Percentiles rank a stretch among this genome's conserved stretches.
phyloP scores from a whole-genome alignment of 2,888 invertebrate species.

The Eupithecia subumbrata region DNA sequence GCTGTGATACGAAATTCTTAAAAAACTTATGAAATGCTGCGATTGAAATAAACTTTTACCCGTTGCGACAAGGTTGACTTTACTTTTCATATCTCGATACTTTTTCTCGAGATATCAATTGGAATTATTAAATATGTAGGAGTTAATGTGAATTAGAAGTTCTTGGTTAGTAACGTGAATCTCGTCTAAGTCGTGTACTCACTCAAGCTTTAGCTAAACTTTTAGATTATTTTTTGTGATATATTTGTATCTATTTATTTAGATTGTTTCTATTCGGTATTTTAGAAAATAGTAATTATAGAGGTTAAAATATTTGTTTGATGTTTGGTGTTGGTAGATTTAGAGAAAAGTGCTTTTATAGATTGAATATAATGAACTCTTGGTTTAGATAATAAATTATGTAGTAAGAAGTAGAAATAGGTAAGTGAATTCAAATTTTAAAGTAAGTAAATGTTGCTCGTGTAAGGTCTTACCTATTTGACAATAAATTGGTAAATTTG shows the following conservation, averaged over 20 bases:
- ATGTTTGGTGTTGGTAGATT: slow-evolving; percentile 78
- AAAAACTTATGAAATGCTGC: slow-evolving; percentile 53
- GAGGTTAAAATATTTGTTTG: slow-evolving; percentile 68
- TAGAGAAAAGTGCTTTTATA: slow-evolving; percentile 81
- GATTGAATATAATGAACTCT: slow-evolving; percentile 55
- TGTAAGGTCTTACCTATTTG: slow-evolving; percentile 41
- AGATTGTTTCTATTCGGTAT: slow-evolving; percentile 57
- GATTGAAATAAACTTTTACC: slow-evolving; percentile 59
- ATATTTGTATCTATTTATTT: slow-evolving; percentile 53
- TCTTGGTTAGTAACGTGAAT: slow-evolving; percentile 45
- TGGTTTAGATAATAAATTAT: slow-evolving; percentile 49
- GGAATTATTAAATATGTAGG: slow-evolving; percentile 29
- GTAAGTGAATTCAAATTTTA: slow-evolving; percentile 36
- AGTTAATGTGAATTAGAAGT: slow-evolving; percentile 38
- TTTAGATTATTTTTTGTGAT: slow-evolving; percentile 60
- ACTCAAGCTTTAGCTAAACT: slow-evolving; percentile 73
- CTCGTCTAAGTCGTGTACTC: slow-evolving; percentile 56
- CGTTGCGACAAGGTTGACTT: slow-evolving; percentile 54
- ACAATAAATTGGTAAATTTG: slow-evolving; percentile 32
- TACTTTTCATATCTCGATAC: slow-evolving; percentile 61
- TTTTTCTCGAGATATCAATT: slow-evolving; percentile 63
- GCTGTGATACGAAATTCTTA: slow-evolving; percentile 69
- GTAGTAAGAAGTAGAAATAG: slow-evolving; percentile 36
- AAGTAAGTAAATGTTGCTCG: slow-evolving; percentile 41
- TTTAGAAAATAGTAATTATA: slow-evolving; percentile 52